These are phyloP conservation scores for Paracanthobrama guichenoti DNA, from an alignment of 2,113 vertebrate genomes.

Conservation along the genomic window DNA sequence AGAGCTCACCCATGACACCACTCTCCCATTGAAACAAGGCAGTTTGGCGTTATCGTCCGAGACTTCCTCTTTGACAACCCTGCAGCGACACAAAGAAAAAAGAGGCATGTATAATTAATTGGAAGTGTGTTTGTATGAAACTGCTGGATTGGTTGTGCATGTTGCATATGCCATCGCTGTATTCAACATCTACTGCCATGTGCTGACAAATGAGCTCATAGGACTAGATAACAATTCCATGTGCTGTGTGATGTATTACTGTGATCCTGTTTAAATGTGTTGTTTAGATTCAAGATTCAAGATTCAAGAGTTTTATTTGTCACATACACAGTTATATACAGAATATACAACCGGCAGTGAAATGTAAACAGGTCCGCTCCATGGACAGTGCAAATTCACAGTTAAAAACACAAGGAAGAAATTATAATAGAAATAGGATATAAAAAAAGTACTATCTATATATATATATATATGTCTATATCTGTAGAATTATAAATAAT, in stretches of 20 bases:
- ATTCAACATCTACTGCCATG: neutral
- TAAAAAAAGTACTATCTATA: too few relatives aligned
- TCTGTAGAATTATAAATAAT: too few relatives aligned
- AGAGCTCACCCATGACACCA: constrained; percentile 93
- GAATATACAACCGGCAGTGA: too few relatives aligned
- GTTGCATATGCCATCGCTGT: neutral
- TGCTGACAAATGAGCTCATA: neutral
- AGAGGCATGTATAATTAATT: constrained; percentile 15
- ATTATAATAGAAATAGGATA: too few relatives aligned
- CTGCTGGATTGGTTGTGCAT: neutral
- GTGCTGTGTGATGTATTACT: neutral
- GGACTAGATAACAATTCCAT: neutral
- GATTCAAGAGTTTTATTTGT: too few relatives aligned
- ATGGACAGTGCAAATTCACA: too few relatives aligned
- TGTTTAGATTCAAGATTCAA: too few relatives aligned
- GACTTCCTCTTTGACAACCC: constrained; percentile 98
- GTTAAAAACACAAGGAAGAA: too few relatives aligned
- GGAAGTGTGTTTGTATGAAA: neutral
- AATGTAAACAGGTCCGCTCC: too few relatives aligned
- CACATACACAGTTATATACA: too few relatives aligned
- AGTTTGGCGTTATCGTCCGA: constrained; percentile 95
- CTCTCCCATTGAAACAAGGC: constrained; percentile 96
- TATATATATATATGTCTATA: too few relatives aligned
- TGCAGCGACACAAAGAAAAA: constrained; percentile 62
- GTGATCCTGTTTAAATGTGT: neutral